Base-by-base conservation (phyloP, 2,888 invertebrate genomes). In the Eupithecia subumbrata region DNA sequence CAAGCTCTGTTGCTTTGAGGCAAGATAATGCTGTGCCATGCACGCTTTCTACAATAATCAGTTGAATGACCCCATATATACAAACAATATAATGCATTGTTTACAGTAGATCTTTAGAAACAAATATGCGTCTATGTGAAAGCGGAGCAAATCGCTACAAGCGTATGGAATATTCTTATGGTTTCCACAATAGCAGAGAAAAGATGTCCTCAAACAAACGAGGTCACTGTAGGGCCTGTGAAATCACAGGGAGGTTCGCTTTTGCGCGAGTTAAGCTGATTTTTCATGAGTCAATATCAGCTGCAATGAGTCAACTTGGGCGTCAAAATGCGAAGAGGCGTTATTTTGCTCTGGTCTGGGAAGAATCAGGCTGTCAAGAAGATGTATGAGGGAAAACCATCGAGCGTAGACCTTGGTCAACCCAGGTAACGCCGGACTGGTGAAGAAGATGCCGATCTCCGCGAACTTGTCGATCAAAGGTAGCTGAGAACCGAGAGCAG, bases 71-170 rank as follows among this genome's bases (percentile, higher is more conserved):
- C 60, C 12, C 25, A 22, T 56, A 22, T 56, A 56, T 22, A 22
- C 22, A 60, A 25, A 60, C 25, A 60, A 11, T 60, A 60, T 25
- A 12, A n/a, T 5, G 60, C 60, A 60, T 60, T 60, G 60, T 60
- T 22, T 56, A 22, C 60, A 12, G 14, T 1, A 60, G 14, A 25
- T 4, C 25, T 60, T 60, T 60, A 60, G 60, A 25, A 60, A 60
- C 60, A 60, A 25, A 60, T 60, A 60, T 22, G 12, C 4, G 11
- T 22, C 22, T 5, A 60, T 60, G 60, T 12, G 60, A 60, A 60
- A 60, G 60, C 60, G 60, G 22, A 14, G 60, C 60, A 60, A 60
- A 60, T 60, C 60, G 25, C 60, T 60, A 25, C 60, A 60, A 56
- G n/a, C 48, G 48, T 16, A 48, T 52, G 11, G 52, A n/a, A 52